Percentiles rank a stretch among this genome's conserved stretches.
Evolutionary conservation across 1,140 invertebrate species (phyloP).

Genomic region (Gerris buenoi): DNA sequence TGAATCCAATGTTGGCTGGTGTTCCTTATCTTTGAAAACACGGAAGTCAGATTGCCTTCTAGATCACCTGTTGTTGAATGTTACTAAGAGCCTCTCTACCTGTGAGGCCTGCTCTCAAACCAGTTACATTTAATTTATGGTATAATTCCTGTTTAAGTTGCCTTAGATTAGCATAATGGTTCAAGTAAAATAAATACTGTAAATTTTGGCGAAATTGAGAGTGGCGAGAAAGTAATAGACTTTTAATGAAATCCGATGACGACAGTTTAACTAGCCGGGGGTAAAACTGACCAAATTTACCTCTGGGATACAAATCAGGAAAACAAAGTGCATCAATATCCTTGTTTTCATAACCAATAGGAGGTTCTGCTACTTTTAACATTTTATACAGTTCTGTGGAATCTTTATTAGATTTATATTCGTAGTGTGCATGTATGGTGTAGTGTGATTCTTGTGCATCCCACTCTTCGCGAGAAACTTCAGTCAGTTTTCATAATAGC

Average conservation of each 20-base stretch:
- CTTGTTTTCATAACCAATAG: background rate
- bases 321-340: background rate
- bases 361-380: background rate
- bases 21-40: conserved; percentile 19
- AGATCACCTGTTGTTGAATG: conserved; percentile 6
- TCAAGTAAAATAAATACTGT: background rate
- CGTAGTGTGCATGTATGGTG: background rate
- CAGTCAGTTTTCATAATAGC: background rate
- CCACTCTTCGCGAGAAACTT: background rate
- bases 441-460: background rate
- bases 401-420: background rate
- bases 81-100: background rate
- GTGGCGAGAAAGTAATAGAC: background rate
- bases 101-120: background rate
- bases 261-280: background rate
- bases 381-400: background rate
- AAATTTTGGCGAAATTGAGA: background rate
- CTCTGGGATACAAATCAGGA: background rate
- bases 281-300: background rate
- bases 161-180: background rate
- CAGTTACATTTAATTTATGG: background rate
- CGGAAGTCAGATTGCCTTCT: conserved; percentile 18
- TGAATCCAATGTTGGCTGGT: conserved; percentile 19
- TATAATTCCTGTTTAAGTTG: background rate
- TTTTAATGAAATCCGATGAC: background rate